Evolutionary conservation across 2,888 invertebrate genomes (phyloP).

Genomic region (Ditula angustiorana): DNA sequence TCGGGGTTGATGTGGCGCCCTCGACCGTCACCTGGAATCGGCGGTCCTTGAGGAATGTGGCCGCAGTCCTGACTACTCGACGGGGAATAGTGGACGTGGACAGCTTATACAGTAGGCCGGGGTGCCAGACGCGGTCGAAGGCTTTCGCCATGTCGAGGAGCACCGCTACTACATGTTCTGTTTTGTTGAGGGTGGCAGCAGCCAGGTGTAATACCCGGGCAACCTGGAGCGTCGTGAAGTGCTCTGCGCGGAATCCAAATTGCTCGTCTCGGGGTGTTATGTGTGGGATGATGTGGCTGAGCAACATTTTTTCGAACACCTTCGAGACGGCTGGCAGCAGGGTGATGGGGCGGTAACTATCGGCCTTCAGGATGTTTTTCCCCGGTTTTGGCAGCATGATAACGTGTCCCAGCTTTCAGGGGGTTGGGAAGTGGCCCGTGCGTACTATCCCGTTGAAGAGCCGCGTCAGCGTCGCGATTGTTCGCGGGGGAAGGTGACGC

Average conservation of each 20-base stretch:
- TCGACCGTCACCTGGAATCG: slow-evolving; percentile 46
- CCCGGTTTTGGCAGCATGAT: slow-evolving; percentile 45
- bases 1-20: slow-evolving; percentile 28
- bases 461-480: too few relatives aligned
- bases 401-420: neutral
- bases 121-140: too few relatives aligned
- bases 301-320: slow-evolving; percentile 45
- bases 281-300: neutral
- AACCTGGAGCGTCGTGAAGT: slow-evolving; percentile 2
- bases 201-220: neutral
- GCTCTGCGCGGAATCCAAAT: slow-evolving; percentile 1
- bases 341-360: slow-evolving; percentile 47
- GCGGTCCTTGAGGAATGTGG: slow-evolving; percentile 47
- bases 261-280: neutral
- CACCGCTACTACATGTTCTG: neutral
- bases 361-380: slow-evolving; percentile 41
- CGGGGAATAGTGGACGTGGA: too few relatives aligned
- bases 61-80: slow-evolving; percentile 42
- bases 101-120: too few relatives aligned
- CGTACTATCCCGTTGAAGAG: too few relatives aligned
- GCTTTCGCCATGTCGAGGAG: too few relatives aligned
- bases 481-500: too few relatives aligned
- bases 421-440: too few relatives aligned
- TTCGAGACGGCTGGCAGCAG: slow-evolving; percentile 41
- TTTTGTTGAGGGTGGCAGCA: neutral